phyloP scores from a whole-genome alignment of 2,888 invertebrate genomes.

The Brachynemurus nebulosus region DNA sequence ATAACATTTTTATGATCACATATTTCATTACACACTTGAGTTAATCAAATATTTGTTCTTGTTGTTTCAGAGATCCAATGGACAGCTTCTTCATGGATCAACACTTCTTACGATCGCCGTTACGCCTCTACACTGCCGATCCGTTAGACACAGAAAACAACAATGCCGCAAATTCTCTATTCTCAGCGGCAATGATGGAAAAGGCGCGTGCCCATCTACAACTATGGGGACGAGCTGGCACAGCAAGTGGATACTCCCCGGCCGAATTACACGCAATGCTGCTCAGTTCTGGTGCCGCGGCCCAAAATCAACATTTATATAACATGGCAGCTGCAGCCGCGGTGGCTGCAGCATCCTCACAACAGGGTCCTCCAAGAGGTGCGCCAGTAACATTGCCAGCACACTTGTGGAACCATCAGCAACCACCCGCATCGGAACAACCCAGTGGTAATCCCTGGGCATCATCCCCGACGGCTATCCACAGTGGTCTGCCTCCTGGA shows the following conservation, averaged over 20 bases:
- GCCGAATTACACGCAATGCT: conserved; percentile 30
- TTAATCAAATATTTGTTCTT: conserved; percentile 10
- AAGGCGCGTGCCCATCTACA: conserved; percentile 37
- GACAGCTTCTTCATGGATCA: conserved; percentile 68
- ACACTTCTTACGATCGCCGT: conserved; percentile 48
- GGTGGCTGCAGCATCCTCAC: conserved; percentile 24
- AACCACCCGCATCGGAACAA: conserved; percentile 14
- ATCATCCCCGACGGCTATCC: conserved; percentile 24
- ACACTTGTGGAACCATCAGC: conserved; percentile 29
- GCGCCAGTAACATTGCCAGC: conserved; percentile 21
- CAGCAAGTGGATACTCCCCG: conserved; percentile 33
- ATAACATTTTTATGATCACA: no score
- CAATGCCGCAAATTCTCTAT: conserved; percentile 30
- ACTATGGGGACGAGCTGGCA: conserved; percentile 36
- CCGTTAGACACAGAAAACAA: conserved; percentile 36
- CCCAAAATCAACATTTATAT: conserved; percentile 29
- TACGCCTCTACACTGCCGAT: conserved; percentile 43
- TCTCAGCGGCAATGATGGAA: conserved; percentile 41
- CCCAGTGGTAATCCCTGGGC: conserved; percentile 22
- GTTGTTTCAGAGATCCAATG: conserved; percentile 51
- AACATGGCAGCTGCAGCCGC: conserved; percentile 11
- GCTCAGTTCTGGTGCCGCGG: conserved; percentile 27
- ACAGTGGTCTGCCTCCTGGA: conserved; percentile 30
- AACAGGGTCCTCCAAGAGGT: conserved; percentile 28
- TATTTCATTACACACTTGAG: no score